Evolutionary conservation across 2,888 invertebrate species (phyloP), one percentile per base, ranked within the genome.

Genomic region (Drosophila longiperda): DNA sequence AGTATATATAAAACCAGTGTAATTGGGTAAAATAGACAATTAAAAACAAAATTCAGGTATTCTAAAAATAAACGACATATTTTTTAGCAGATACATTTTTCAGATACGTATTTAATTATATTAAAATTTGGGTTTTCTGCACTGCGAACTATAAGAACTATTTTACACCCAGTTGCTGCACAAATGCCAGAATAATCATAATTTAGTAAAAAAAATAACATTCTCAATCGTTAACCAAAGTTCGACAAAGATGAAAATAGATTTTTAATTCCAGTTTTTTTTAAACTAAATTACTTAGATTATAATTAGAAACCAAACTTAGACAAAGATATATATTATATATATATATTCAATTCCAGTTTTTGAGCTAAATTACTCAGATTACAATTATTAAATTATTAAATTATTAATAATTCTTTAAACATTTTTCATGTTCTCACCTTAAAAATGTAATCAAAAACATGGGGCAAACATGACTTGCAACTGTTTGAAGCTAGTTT

Each of bases 401-500:
- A n/a, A n/a, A n/a, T n/a, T n/a, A n/a, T 40, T 9, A n/a, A 38
- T 42, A 20, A 17, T 2, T 48, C 15, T 49, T 26, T 9, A 17
- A 49, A 17, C 15, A 9, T 26, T 17, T 29, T 20, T 3, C 7
- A 36, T 12, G 1, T 29, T 7, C 12, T 7, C 7, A 45, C 12
- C 12, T 23, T 12, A 45, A 12, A 40, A n/a, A 26, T 49, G 26
- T 6, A 49, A 26, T 11, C 50, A 40, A 57, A 50, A 42, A 36
- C 3, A 0, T 6, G 0, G 42, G 2, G 6, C n/a, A 42, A 11
- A 26, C 52, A 50, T 23, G 45, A 45, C 42, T 60, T 60, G 64
- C 62, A 61, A 50, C 53, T 60, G 66, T 34, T 65, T 57, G 20
- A 65, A 49, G 49, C 17, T 17, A 42, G 60, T 55, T 55, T 68